Percentiles rank a stretch among this genome's conserved stretches.
Conservation (phyloP, 2,113 vertebrate species). For the Mionectes macconnelli region DNA sequence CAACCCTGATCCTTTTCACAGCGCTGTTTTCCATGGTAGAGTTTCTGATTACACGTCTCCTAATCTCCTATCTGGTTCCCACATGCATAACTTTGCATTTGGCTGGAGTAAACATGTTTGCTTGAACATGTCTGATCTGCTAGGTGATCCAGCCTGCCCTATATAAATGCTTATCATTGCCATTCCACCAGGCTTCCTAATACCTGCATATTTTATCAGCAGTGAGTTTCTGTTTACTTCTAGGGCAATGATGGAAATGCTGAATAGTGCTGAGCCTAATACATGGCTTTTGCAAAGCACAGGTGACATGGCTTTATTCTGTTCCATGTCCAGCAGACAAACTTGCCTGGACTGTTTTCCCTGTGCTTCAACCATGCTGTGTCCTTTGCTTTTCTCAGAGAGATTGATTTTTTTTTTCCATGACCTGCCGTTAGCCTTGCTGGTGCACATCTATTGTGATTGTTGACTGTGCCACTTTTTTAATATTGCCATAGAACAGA, state of each 20-base stretch:
- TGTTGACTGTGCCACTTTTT: background rate
- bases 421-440: background rate
- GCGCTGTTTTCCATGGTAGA: background rate
- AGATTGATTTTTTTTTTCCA: background rate
- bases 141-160: background rate
- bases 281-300: background rate
- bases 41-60: slow-evolving; percentile 30
- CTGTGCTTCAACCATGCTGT: background rate
- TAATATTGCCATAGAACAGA: background rate
- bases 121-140: background rate
- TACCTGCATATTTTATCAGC: background rate
- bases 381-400: background rate
- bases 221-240: background rate
- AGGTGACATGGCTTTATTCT: background rate
- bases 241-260: background rate
- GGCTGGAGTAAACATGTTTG: background rate
- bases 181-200: background rate
- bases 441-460: background rate
- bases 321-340: background rate
- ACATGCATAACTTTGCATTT: slow-evolving; percentile 52
- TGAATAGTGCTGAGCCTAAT: background rate
- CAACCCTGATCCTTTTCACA: background rate
- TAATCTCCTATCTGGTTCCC: slow-evolving; percentile 25
- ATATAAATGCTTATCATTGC: background rate
- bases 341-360: background rate